Evolutionary conservation across 1,140 invertebrate species (phyloP), one percentile per base, ranked within the genome.

Genomic region (Oreohelix idahoensis): DNA sequence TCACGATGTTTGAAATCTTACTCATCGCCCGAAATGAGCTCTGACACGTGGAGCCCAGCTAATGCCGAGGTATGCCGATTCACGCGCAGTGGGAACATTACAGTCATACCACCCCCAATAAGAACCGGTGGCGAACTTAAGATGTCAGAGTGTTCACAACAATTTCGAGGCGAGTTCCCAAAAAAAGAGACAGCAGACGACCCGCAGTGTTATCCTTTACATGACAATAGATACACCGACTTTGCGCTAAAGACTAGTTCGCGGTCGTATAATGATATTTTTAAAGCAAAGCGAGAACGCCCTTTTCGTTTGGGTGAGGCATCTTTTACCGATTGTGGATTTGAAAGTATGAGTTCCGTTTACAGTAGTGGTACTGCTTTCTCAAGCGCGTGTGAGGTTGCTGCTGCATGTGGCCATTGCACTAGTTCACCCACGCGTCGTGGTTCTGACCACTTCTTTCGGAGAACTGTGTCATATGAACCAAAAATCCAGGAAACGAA

Each of bases 391-490:
- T 8, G 42, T 45, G 15, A 5, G 5, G 42, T 8, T 45, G 15
- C 42, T 45, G 5, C 42, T 8, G 5, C 42, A 11, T 2, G 17
- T 4, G 10, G 15, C 51, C 26, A 58, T 26, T 2, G 23, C 20
- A 23, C 26, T 15, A 17, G 26, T 58, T 58, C 23, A 58, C 51
- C 17, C n/a, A n/a, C n/a, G 4, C 26, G 51, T 15, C 51, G 51
- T 23, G 20, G 23, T 58, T 58, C 51, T 45, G 75, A 69, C 2
- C 66, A 71, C 17, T 20, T n/a, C 13, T 45, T 82, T 4, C 42
- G 71, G 70, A 2, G 70, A 36, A 39, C 80, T 32, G 36, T 75
- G 1, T 82, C 80, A 10, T 39, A 82, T 36, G 80, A 82, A 20
- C 45, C 69, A 23, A 26, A 39, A 66, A 49, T 1, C n/a, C 15